Base-by-base conservation (phyloP, 2,888 invertebrate species). In the Eristalinus aeneus region DNA sequence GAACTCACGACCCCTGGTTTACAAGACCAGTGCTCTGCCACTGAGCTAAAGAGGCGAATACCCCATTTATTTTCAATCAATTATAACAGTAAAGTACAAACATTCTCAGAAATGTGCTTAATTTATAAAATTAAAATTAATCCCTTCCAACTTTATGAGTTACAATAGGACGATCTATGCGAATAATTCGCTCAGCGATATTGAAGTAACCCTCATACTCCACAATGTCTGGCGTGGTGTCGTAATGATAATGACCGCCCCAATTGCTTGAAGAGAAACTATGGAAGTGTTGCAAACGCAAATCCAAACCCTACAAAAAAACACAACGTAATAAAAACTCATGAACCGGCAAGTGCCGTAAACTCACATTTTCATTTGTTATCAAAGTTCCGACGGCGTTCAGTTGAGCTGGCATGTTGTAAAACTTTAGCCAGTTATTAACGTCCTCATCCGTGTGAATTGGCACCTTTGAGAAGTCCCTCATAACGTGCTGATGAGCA, bases 221-320 rank as follows among this genome's bases (percentile, higher is more conserved):
- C 10, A 95, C 98, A n/a, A 92, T 94, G 9, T 95, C 96, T 0
- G 99, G 98, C 34, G 98, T 97, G 9, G 96, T 96, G 93, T 99
- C 99, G 91, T 96, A 96, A 93, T 99, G 99, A 93, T 99, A 99
- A 94, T 99, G 99, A 0, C 99, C 99, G 88, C 97, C 98, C 93
- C 96, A 96, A 78, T 96, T 96, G 91, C 96, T 95, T 90, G 94
- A 93, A 88, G 96, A 96, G 92, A 96, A 97, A 91, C 97, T 97
- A 93, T 99, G 99, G 92, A 99, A 99, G 93, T 99, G 99, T 93
- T 99, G 98, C 88, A 98, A 95, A 89, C 99, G 95, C 88, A 99
- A 94, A 93, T 98, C 98, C 91, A 98, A 93, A 27, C 95, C 97
- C 97, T 97, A 90, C 58, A 93, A 92, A 68, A 20, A 39, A 73